A percentile compares a stretch with the other conserved stretches of the same genome.
These are phyloP conservation scores for Zosterops pallidus DNA, from an alignment of 2,113 vertebrate species.

Conservation along the genomic window DNA sequence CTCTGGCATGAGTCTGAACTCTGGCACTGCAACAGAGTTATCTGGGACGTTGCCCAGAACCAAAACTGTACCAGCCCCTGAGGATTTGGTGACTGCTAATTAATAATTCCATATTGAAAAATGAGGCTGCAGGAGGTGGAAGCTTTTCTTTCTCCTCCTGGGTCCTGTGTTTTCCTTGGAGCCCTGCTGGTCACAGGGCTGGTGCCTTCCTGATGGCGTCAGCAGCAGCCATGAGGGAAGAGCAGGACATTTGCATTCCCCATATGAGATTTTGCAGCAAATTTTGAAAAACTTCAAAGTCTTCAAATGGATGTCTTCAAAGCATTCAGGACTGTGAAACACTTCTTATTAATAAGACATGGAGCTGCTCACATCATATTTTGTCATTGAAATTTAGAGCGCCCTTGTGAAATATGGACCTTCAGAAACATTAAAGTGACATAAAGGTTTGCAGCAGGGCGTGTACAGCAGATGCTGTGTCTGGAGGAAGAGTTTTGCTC, in stretches of 20 bases:
- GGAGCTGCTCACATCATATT: neutral
- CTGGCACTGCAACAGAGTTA: neutral
- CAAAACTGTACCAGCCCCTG: neutral
- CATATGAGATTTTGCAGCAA: neutral
- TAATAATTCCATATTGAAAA: neutral
- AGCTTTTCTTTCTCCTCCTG: neutral
- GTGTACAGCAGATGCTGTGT: neutral
- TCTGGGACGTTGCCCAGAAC: neutral
- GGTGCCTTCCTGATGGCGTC: neutral
- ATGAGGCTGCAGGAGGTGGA: neutral
- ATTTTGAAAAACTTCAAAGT: neutral
- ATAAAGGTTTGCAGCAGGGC: neutral
- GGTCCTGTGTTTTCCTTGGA: neutral
- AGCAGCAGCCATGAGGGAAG: neutral
- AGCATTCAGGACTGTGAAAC: neutral
- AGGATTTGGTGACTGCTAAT: neutral
- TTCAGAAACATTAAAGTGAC: neutral
- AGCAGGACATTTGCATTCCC: neutral
- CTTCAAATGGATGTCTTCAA: neutral
- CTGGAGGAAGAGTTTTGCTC: neutral
- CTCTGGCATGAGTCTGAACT: neutral
- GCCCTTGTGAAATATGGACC: neutral
- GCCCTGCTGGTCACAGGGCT: neutral
- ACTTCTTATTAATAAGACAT: neutral
- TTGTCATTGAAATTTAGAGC: neutral